A percentile compares a stretch with the other conserved stretches of the same genome.
Conservation (phyloP, 2,113 vertebrate genomes). For the Atlantisia rogersi region DNA sequence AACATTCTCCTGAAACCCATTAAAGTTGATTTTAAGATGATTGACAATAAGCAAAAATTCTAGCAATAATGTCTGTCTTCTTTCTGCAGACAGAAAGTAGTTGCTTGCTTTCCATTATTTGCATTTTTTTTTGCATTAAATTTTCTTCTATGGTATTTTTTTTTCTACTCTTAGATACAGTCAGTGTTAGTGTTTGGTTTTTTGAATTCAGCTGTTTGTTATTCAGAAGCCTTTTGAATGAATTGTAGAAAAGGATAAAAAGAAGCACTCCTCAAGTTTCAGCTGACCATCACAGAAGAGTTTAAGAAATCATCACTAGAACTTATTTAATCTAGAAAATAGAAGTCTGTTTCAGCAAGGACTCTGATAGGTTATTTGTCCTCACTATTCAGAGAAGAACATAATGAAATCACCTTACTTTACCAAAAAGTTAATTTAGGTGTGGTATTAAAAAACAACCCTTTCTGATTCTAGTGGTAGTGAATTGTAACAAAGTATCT, state of each 20-base stretch:
- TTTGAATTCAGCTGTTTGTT: background rate
- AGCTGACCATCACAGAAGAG: background rate
- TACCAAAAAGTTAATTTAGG: background rate
- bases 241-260: background rate
- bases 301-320: background rate
- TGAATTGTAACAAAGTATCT: background rate
- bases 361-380: background rate
- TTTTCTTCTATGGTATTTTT: background rate
- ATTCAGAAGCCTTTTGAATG: background rate
- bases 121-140: background rate
- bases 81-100: background rate
- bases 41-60: background rate
- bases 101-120: background rate
- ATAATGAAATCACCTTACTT: background rate
- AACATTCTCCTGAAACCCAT: background rate
- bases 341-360: background rate
- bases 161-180: background rate
- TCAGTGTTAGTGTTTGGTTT: background rate
- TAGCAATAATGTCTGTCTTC: background rate
- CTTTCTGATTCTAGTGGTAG: background rate
- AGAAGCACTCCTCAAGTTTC: background rate
- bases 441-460: background rate
- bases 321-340: background rate
- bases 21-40: conserved; percentile 12
- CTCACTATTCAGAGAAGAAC: background rate